Evolutionary conservation across 2,888 invertebrate species (phyloP), one percentile per base, ranked within the genome.

Genomic region (Microctonus brassicae): DNA sequence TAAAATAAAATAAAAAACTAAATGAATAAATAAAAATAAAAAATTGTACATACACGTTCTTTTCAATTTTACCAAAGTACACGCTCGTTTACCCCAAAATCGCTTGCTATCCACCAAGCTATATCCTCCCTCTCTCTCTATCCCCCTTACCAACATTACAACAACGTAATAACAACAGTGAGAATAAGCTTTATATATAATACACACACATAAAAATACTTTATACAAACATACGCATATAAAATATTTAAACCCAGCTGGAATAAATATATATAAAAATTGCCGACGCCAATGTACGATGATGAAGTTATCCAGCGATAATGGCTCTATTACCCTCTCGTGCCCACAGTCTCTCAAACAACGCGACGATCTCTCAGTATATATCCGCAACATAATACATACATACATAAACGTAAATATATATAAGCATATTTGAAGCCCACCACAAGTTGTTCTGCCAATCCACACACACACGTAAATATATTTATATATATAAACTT

Each of bases 261-360:
- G 29, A 70, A 57, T 65, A 77, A 76, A 75, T 75, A 73, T 70
- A 72, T 64, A n/a, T n/a, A n/a, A 36, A 66, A 73, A 70, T 66
- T 72, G 63, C 74, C 72, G 74, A 82, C 82, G 83, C 82, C 82
- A 83, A 81, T 83, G 84, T 77, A 77, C 81, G 82, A 85, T 86
- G 86, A 87, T 87, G 86, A 87, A 87, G 87, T 87, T 86, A 86
- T 87, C 86, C 85, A 82, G 83, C 86, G 85, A 85, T 87, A 87
- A 87, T 87, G 86, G 85, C 86, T 86, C 87, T 84, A 87, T 87
- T 87, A 86, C 83, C 74, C 80, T 79, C 77, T 36, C 29, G 61
- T 60, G 29, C 26, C 29, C 47, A 9, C 47, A 47, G 47, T 47
- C 47, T n/a, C 17, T n/a, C n/a, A 53, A 69, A 63, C 42, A 17